Evolutionary conservation across 2,888 invertebrate genomes (phyloP).

Genomic region (Calameuta idolon): DNA sequence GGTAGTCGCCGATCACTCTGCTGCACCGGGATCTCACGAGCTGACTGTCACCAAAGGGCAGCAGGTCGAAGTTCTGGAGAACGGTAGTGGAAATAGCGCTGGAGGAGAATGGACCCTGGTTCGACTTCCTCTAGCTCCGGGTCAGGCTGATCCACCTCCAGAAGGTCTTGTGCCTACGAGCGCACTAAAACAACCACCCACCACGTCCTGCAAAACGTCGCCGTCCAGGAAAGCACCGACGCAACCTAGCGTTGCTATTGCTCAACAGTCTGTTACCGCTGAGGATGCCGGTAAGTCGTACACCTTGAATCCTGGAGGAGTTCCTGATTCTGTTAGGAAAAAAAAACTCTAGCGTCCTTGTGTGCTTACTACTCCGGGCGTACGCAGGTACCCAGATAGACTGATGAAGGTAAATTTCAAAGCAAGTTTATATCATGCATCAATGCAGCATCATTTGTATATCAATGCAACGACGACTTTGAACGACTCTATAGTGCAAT

Average conservation of each 20-base stretch:
- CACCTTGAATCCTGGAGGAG: slow-evolving; percentile 1
- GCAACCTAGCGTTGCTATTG: slow-evolving; percentile 28
- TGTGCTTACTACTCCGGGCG: background rate
- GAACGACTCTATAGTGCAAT: background rate
- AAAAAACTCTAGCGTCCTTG: background rate
- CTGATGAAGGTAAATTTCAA: background rate
- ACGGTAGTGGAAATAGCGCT: slow-evolving; percentile 69
- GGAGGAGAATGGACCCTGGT: slow-evolving; percentile 67
- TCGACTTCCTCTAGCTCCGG: slow-evolving; percentile 69
- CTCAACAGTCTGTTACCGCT: slow-evolving; percentile 53
- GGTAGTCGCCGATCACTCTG: slow-evolving; percentile 88
- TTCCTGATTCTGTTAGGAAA: background rate
- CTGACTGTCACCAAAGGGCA: slow-evolving; percentile 90
- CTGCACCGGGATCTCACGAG: slow-evolving; percentile 82
- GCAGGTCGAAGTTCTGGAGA: slow-evolving; percentile 92
- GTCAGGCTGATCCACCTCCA: slow-evolving; percentile 71
- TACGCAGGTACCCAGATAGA: background rate
- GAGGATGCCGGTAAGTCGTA: slow-evolving; percentile 65
- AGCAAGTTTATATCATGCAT: background rate
- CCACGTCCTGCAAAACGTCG: slow-evolving; percentile 69
- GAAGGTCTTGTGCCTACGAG: slow-evolving; percentile 86
- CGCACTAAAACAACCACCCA: slow-evolving; percentile 82
- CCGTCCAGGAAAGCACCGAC: slow-evolving; percentile 68
- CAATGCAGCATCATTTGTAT: background rate
- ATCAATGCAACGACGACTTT: background rate